These are phyloP conservation scores for Nettapus auritus DNA, from an alignment of 2,113 vertebrate species.

Conservation along the genomic window DNA sequence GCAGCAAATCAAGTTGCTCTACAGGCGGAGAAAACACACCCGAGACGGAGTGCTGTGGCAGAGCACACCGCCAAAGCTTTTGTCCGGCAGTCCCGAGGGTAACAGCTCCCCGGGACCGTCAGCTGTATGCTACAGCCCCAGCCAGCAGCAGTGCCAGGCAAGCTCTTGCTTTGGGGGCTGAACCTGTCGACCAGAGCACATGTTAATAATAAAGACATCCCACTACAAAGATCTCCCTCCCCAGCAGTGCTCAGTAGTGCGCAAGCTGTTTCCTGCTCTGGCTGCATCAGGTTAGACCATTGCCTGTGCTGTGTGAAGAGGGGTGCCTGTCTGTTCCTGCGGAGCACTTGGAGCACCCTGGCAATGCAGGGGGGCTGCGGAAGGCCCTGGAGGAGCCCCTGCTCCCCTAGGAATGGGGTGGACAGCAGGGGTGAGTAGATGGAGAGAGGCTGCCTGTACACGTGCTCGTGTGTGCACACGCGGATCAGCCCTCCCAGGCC, in stretches of 20 bases:
- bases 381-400: neutral
- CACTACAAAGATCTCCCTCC: neutral
- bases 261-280: neutral
- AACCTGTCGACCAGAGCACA: neutral
- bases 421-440: neutral
- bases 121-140: accelerated
- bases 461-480: neutral
- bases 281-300: neutral
- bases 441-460: neutral
- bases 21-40: constrained; percentile 10
- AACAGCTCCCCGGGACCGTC: neutral
- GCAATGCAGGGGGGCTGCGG: neutral
- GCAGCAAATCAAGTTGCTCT: constrained; percentile 66
- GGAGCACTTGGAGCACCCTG: neutral
- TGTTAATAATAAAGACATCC: neutral
- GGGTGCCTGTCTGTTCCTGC: accelerated
- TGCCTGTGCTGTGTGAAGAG: neutral
- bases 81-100: neutral
- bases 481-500: neutral
- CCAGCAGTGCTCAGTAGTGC: accelerated
- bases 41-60: neutral
- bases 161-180: neutral
- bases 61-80: neutral
- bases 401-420: neutral
- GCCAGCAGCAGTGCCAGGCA: neutral